Evolutionary conservation across 2,113 vertebrate species (phyloP).

Genomic region (Chaenogobius annularis): DNA sequence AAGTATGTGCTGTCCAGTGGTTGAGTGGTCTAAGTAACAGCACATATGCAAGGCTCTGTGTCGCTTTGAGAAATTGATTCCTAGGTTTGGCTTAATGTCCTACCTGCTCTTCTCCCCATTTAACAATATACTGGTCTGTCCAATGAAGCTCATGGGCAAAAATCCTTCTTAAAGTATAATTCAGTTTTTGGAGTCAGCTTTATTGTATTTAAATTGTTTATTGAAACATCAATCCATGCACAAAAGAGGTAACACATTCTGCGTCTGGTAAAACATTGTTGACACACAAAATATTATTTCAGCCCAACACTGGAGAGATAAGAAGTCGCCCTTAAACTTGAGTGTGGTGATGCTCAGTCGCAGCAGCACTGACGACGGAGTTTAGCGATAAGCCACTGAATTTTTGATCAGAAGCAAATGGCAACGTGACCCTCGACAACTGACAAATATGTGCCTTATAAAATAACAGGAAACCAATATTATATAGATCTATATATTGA

Average conservation of each 20-base stretch:
- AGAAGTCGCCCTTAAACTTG: not conserved
- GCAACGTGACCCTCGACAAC: not conserved
- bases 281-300: not conserved
- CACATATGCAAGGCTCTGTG: no score
- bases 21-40: no score
- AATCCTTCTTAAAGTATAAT: no score
- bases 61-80: no score
- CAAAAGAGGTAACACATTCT: not conserved
- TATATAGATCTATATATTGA: no score
- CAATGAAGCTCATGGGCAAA: no score
- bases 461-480: not conserved
- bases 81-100: no score
- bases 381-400: slow-evolving; percentile 20
- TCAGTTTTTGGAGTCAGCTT: not conserved
- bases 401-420: slow-evolving; percentile 21
- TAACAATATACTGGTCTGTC: no score
- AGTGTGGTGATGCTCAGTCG: slow-evolving; percentile 9
- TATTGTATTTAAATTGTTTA: not conserved
- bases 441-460: not conserved
- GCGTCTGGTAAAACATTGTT: no score
- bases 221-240: not conserved
- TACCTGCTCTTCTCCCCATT: no score
- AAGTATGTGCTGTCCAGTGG: no score
- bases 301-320: not conserved
- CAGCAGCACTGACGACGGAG: slow-evolving; percentile 9